Conservation (phyloP, 2,113 vertebrate species). For the Trichomycterus rosablanca region DNA sequence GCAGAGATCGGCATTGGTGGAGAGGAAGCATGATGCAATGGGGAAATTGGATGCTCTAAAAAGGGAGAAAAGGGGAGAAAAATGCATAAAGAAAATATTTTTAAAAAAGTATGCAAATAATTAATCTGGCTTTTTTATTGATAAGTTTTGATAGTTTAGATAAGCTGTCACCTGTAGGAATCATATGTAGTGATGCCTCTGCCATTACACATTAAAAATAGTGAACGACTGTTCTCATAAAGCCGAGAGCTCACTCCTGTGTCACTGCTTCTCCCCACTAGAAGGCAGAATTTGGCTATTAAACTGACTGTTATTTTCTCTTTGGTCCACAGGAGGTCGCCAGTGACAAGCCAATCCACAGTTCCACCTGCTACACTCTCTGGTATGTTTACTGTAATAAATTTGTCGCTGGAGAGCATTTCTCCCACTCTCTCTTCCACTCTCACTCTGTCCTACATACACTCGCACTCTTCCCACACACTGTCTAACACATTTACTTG, state of each 20-base stretch:
- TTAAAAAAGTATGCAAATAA: no score
- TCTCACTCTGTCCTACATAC: conserved; percentile 28
- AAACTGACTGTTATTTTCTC: conserved; percentile 50
- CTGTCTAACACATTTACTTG: conserved; percentile 47
- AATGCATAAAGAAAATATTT: no score
- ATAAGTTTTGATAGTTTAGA: no score
- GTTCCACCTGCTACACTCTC: conserved; percentile 88
- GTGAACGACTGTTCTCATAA: no score
- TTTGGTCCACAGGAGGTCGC: conserved; percentile 82
- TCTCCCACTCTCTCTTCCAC: conserved; percentile 2
- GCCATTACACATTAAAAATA: no score
- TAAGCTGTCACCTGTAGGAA: no score
- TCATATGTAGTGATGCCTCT: no score
- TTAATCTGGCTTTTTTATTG: no score
- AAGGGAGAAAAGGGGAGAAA: no score
- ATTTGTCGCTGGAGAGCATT: conserved; percentile 43
- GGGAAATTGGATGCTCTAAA: no score
- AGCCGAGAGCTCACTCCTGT: background rate
- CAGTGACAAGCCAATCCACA: conserved; percentile 78
- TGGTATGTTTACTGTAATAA: conserved; percentile 71
- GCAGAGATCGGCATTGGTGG: no score
- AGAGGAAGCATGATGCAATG: no score
- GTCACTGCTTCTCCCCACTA: conserved; percentile 42
- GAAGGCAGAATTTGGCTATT: conserved; percentile 46
- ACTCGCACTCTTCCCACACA: conserved; percentile 43